phyloP scores from a whole-genome alignment of 1,140 invertebrate species.

The Coelopa frigida region DNA sequence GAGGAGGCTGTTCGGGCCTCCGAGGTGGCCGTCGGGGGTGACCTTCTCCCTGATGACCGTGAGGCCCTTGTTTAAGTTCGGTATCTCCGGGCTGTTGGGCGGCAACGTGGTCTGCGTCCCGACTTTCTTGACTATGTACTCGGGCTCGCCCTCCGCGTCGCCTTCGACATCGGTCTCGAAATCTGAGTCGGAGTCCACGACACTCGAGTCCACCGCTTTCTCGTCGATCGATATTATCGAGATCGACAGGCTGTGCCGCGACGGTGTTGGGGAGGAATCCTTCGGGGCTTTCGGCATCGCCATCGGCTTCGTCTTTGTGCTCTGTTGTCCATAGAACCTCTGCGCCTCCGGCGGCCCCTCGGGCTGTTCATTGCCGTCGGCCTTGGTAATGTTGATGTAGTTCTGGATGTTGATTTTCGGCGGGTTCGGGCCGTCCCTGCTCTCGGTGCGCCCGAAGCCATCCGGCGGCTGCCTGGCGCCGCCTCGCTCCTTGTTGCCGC shows the following conservation, averaged over 20 bases:
- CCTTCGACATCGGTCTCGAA: slow-evolving; percentile 22
- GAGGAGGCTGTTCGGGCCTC: background rate
- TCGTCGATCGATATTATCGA: slow-evolving; percentile 39
- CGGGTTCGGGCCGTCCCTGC: background rate
- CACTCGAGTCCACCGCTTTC: slow-evolving; percentile 38
- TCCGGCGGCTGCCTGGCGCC: background rate
- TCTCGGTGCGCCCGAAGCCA: background rate
- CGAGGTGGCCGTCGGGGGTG: slow-evolving; percentile 10
- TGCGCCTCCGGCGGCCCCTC: background rate
- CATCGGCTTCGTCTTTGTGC: background rate
- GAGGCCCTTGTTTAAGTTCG: slow-evolving; percentile 29
- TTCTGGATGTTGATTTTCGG: background rate
- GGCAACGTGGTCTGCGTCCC: slow-evolving; percentile 33
- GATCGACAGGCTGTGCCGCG: slow-evolving; percentile 35
- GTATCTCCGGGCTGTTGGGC: slow-evolving; percentile 26
- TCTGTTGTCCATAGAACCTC: too few species aligned
- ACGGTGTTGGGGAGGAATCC: slow-evolving; percentile 25
- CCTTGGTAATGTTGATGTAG: slow-evolving; percentile 1
- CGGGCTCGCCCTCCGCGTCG: slow-evolving; percentile 11
- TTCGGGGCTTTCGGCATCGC: background rate
- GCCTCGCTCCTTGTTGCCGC: background rate
- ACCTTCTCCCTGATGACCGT: slow-evolving; percentile 23
- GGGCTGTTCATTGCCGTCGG: background rate
- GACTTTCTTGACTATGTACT: slow-evolving; percentile 36
- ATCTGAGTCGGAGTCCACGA: slow-evolving; percentile 39